Base-by-base conservation (phyloP, 2,797 vertebrate genomes). In the Gymnothorax javanicus region DNA sequence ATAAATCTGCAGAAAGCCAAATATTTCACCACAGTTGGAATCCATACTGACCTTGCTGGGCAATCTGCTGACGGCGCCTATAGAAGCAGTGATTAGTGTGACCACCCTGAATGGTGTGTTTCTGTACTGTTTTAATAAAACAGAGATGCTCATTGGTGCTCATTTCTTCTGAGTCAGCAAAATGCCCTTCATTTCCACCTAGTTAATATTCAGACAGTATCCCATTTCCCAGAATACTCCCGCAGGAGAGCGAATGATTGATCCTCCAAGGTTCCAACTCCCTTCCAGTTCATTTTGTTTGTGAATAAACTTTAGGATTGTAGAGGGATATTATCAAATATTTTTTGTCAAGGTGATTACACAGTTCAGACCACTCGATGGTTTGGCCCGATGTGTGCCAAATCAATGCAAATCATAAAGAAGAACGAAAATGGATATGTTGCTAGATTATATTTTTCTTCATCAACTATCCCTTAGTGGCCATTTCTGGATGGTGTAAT, bases 141-240 rank as follows among this genome's bases (percentile, higher is more conserved):
- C 15, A 20, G 7, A 64, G 25, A 88, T 0, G 17, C 82, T 64
- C 17, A 77, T 86, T 85, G 54, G 69, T 69, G n/a, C 52, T 75
- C 64, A 23, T 83, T 84, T 7, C 58, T 4, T 56, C 77, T 4
- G 25, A 83, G 67, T 75, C 62, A 82, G 75, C 50, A 20, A 69
- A 75, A 64, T 83, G 58, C 58, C 69, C 77, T 87, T 75, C 57
- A 56, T 82, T 43, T 20, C 8, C 64, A 54, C 57, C 73, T 84
- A 85, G 86, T 50, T 57, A 83, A 83, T 54, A 50, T 77, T 77
- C 33, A 2, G 33, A 43, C 33, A 77, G 73, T 8, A 20, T 77
- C 33, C 73, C 33, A 43, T 43, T 77, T 52, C 43, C 33, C 33
- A 50, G 71, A 52, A 77, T 7, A 17, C 43, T 7, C 20, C 50